Base-by-base conservation (phyloP, 2,888 invertebrate genomes). In the Aporophyla lueneburgensis region DNA sequence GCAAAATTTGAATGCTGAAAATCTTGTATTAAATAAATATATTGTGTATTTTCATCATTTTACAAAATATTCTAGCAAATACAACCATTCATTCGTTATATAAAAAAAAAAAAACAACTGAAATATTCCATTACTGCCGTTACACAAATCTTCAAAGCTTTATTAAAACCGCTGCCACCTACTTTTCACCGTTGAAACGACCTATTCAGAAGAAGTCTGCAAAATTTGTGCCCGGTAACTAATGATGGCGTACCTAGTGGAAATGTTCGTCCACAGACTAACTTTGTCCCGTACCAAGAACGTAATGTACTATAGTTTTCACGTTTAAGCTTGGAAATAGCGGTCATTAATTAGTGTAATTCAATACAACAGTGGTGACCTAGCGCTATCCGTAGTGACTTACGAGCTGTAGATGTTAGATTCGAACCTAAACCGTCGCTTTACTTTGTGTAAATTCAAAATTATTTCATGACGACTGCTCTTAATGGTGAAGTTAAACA, bases 221-320 rank as follows among this genome's bases (percentile, higher is more conserved):
- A 53, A 58, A 83, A 69, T 83, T 65, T 69, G 27, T 24, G 40
- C 49, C 69, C 46, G 66, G 66, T 83, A 66, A 81, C 68, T 68
- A 83, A 81, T 83, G 65, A 61, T 61, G 6, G 19, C 24, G 54
- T 66, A 66, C 69, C 68, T 58, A n/a, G 21, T 70, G 46, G 27
- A 70, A 83, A 58, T 77, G 63, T 71, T 63, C 46, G 27, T 27
- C 53, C 24, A 24, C n/a, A n/a, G 24, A 43, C 33, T 33, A 78
- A 71, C 58, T 80, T 77, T 53, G 49, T 59, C 43, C 24, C 33
- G 9, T 51, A 33, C 21, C 24, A 43, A 33, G 49, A 76, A 76
- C 4, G 7, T 27, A 58, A 76, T 69, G 19, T 33, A 43, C 10
- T 43, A n/a, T 33, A 67, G 67, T 16, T 19, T 4, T n/a, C 33